A percentile compares a stretch with the other conserved stretches of the same genome.
Evolutionary conservation across 2,888 invertebrate genomes (phyloP).

Genomic region (Ecdyonurus torrentis): DNA sequence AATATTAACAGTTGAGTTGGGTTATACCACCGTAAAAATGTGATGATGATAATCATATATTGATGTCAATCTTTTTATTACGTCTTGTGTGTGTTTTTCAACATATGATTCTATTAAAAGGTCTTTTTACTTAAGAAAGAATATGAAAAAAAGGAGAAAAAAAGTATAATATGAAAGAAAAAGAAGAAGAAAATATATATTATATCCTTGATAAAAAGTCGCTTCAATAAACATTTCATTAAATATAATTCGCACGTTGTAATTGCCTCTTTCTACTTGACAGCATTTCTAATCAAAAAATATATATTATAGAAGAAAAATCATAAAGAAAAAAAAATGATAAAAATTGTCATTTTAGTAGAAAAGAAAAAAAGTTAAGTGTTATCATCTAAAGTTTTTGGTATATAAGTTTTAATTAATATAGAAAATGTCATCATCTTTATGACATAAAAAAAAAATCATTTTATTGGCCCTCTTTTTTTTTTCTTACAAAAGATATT

Average conservation of each 20-base stretch:
- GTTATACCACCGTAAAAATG: neutral
- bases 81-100: no score
- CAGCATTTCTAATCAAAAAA: neutral
- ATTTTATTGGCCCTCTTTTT: no score
- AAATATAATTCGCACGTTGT: neutral
- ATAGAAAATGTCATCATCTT: no score
- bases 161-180: no score
- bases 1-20: no score
- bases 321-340: neutral
- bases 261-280: neutral
- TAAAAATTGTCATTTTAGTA: neutral
- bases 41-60: neutral
- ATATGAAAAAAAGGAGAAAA: neutral
- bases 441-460: no score
- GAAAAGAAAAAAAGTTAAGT: neutral
- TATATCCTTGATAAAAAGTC: neutral
- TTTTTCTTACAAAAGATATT: no score
- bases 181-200: no score
- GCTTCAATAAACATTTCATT: neutral
- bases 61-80: neutral
- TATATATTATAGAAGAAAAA: neutral
- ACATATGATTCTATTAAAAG: neutral
- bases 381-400: neutral
- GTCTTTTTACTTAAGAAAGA: neutral
- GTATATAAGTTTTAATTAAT: no score